Evolutionary conservation across 2,888 invertebrate genomes (phyloP).

Genomic region (Lasioglossum figueresi): DNA sequence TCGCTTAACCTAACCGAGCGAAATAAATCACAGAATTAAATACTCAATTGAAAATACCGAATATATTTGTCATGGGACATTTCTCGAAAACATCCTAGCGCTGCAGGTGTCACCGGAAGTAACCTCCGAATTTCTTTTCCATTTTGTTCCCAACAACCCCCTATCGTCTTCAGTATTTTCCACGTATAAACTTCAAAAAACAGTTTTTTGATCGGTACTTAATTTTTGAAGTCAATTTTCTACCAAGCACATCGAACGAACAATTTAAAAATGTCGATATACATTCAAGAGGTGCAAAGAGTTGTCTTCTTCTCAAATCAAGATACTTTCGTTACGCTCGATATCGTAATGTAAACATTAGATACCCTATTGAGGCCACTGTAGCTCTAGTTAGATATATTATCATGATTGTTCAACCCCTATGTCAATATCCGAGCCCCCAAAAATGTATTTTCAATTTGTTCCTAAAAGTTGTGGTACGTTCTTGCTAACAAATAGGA

Average conservation of each 20-base stretch:
- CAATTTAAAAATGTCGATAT: too few relatives aligned
- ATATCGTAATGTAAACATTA: too few relatives aligned
- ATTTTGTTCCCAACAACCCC: background rate
- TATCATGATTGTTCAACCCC: too few relatives aligned
- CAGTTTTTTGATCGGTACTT: background rate
- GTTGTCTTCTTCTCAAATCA: too few relatives aligned
- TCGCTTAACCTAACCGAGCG: slow-evolving; percentile 76
- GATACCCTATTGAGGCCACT: too few relatives aligned
- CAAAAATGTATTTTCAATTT: too few relatives aligned
- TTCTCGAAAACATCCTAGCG: background rate
- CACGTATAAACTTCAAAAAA: background rate
- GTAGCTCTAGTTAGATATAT: too few relatives aligned
- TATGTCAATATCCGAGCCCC: too few relatives aligned
- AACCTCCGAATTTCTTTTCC: background rate
- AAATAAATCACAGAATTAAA: background rate
- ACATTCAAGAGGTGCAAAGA: too few relatives aligned
- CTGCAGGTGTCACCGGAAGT: background rate
- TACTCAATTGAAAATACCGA: background rate
- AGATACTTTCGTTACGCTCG: too few relatives aligned
- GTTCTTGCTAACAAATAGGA: too few relatives aligned
- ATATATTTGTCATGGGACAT: background rate
- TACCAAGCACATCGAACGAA: background rate
- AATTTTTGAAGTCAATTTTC: background rate
- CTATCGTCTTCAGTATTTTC: background rate
- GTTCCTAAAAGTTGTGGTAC: too few relatives aligned